phyloP scores from a whole-genome alignment of 53 echinoderm and acorn worm species.

The Apostichopus leukothele region DNA sequence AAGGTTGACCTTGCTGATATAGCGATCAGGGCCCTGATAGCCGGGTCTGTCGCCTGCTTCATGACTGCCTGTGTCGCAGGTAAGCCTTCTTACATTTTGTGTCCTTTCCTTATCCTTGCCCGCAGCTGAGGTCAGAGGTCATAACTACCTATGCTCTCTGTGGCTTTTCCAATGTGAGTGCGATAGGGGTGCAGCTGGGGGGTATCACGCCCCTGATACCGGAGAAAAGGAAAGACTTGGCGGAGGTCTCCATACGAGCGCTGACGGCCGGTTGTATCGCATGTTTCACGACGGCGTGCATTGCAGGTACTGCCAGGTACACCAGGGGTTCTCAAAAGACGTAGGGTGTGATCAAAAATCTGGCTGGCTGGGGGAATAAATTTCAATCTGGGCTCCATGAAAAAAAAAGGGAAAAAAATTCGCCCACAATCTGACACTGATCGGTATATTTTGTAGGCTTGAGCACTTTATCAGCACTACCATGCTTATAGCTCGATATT shows the following conservation, averaged over 20 bases:
- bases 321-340: too few species aligned
- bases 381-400: too few species aligned
- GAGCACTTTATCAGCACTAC: too few species aligned
- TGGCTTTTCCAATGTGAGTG: constrained; percentile 84
- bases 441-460: too few species aligned
- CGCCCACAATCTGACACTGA: too few species aligned
- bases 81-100: background rate
- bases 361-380: too few species aligned
- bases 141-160: constrained; percentile 89
- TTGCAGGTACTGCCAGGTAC: constrained; percentile 69
- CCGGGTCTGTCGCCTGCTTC: too few species aligned
- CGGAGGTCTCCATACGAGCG: constrained; percentile 67
- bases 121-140: constrained; percentile 71
- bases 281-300: constrained; percentile 92
- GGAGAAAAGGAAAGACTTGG: constrained; percentile 63
- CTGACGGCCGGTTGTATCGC: constrained; percentile 75
- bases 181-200: constrained; percentile 79
- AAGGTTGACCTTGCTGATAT: too few species aligned
- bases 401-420: too few species aligned
- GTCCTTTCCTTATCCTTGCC: background rate
- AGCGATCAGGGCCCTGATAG: too few species aligned
- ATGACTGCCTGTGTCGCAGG: background rate
- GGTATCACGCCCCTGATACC: constrained; percentile 85
- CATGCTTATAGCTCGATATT: too few species aligned
- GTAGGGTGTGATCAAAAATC: too few species aligned